Evolutionary conservation across 2,888 invertebrate genomes (phyloP).

Genomic region (Plusia festucae): DNA sequence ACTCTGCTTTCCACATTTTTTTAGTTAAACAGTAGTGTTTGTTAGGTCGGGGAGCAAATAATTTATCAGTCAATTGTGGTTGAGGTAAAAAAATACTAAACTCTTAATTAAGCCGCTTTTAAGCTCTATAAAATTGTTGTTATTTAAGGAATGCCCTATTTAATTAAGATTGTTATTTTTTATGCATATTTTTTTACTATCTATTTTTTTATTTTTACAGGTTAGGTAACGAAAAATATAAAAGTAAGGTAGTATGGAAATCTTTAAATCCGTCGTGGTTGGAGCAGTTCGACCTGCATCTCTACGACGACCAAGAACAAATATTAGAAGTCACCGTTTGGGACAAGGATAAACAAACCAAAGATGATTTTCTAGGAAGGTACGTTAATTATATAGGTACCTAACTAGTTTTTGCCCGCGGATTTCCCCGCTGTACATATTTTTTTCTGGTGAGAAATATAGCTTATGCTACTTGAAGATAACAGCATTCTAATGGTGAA

Average conservation of each 20-base stretch:
- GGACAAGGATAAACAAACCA: conserved; percentile 95
- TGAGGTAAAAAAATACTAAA: neutral
- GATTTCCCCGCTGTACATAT: too few species aligned
- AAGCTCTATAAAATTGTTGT: neutral
- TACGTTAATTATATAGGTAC: conserved; percentile 59
- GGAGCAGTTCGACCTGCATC: conserved; percentile 98
- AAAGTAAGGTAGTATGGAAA: conserved; percentile 96
- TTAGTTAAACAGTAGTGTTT: too few species aligned
- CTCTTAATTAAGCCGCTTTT: neutral
- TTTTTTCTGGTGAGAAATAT: too few species aligned
- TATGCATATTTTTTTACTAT: too few species aligned
- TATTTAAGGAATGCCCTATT: neutral
- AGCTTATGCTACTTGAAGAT: too few species aligned
- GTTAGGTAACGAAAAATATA: conserved; percentile 99
- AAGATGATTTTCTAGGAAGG: conserved; percentile 96
- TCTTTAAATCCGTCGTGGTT: conserved; percentile 97
- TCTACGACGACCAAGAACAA: conserved; percentile 98
- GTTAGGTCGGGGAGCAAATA: too few species aligned
- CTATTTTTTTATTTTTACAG: conserved; percentile 83
- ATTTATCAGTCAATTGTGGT: too few species aligned
- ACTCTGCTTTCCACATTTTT: neutral
- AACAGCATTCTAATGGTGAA: too few species aligned
- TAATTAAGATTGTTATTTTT: neutral
- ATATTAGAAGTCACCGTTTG: conserved; percentile 97
- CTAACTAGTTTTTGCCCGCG: too few species aligned